Base-by-base conservation (phyloP, 23 tunicate species). In the Trididemnum clinides region DNA sequence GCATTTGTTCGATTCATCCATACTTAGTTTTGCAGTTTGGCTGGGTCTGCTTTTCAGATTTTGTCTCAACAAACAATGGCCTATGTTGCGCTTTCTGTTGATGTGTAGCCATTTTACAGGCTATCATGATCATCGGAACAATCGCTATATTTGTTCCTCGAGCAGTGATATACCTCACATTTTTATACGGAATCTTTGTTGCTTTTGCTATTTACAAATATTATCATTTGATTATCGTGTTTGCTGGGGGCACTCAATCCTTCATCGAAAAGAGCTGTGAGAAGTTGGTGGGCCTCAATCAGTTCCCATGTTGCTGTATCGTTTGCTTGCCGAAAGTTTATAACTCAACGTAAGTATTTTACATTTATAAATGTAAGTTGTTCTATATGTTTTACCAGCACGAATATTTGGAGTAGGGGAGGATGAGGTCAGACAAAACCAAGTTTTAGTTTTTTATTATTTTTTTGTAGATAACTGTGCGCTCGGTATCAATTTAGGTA, bases 151-250 rank as follows among this genome's bases (percentile, higher is more conserved):
- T 94, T 44, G 81, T 89, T 2, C 98, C 98, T 0, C 85, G 94
- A 50, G 87, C 90, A 28, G 81, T 89, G 21, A 88, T 94, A 2
- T 82, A 85, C 62, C 84, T 94, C 4, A 63, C 86, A 6, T 94
- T 94, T 51, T 50, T 94, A 78, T 89, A 82, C 84, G 85, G 71
- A 51, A 94, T 94, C 27, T 94, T 89, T 74, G 73, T 84, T 18
- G 98, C 98, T 0, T 94, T 77, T 75, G 93, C 94, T 12, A 81
- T 72, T 2, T 94, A 94, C 88, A 94, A 94, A 69, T 89, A 81
- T 71, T 94, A 89, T 69, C 89, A 94, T 73, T 72, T 94, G 33
- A 94, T 94, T 57, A 82, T 94, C 29, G 84, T 83, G 0, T 94
- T 94, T 77, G 87, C 88, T 75, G 98, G 98, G 2, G 98, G 98